These are phyloP conservation scores for Netelia virgata DNA, from an alignment of 2,888 invertebrate species.

Conservation along the genomic window DNA sequence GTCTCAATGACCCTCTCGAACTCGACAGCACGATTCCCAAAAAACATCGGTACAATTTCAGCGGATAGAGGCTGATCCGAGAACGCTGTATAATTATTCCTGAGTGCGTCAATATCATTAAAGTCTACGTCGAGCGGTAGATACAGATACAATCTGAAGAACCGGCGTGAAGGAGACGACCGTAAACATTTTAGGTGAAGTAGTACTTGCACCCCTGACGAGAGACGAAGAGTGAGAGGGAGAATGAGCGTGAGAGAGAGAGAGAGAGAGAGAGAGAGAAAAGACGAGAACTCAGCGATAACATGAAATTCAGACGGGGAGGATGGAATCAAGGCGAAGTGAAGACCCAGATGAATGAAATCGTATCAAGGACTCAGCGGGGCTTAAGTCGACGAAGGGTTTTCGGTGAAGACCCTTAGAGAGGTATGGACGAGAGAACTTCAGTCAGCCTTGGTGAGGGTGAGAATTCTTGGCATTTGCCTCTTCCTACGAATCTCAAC, in stretches of 20 bases:
- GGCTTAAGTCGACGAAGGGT: constrained; percentile 39
- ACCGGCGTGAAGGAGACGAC: constrained; percentile 19
- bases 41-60: not conserved
- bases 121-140: constrained; percentile 17
- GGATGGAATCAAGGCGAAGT: constrained; percentile 33
- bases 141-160: constrained; percentile 32
- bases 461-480: constrained; percentile 22
- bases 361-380: constrained; percentile 52
- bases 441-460: constrained; percentile 8
- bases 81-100: constrained; percentile 50
- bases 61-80: not conserved
- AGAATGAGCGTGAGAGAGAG: too few relatives aligned
- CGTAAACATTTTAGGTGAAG: constrained; percentile 58
- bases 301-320: constrained; percentile 33
- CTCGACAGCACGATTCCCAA: not conserved
- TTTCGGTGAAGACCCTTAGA: constrained; percentile 28
- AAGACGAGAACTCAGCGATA: constrained; percentile 23
- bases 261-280: too few relatives aligned
- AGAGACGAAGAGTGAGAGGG: constrained; percentile 6
- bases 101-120: constrained; percentile 51
- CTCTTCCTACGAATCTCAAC: not conserved
- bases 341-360: constrained; percentile 47
- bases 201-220: constrained; percentile 22
- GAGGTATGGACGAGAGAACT: constrained; percentile 18
- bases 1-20: not conserved